A percentile compares a stretch with the other conserved stretches of the same genome.
Conservation (phyloP, 1,140 invertebrate species). For the Atopsyche davidsoni region DNA sequence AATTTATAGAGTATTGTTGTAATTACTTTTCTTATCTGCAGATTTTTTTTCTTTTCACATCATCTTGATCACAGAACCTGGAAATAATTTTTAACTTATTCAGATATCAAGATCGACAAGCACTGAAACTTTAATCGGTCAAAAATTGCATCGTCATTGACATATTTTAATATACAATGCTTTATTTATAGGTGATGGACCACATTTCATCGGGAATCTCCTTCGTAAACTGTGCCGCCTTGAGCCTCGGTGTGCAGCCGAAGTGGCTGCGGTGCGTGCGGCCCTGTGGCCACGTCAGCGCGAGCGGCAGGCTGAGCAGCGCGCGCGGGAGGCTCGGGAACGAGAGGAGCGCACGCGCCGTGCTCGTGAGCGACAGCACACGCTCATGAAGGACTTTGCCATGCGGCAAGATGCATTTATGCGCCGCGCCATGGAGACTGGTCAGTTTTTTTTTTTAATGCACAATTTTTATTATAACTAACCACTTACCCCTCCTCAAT, state of each 20-base stretch:
- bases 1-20: too few species aligned
- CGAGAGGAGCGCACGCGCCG: conserved; percentile 73
- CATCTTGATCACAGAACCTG: too few species aligned
- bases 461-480: conserved; percentile 1
- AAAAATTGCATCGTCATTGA: too few species aligned
- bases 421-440: conserved; percentile 72
- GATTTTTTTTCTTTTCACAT: too few species aligned
- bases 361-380: conserved; percentile 83
- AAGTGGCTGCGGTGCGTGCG: conserved; percentile 61
- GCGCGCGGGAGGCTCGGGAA: conserved; percentile 65
- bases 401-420: conserved; percentile 88
- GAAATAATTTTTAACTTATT: too few species aligned
- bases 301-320: conserved; percentile 68
- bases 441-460: conserved; percentile 32
- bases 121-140: too few species aligned
- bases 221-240: conserved; percentile 64
- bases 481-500: background rate
- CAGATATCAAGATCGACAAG: too few species aligned
- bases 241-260: conserved; percentile 62
- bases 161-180: background rate
- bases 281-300: conserved; percentile 72
- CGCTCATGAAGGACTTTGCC: conserved; percentile 89
- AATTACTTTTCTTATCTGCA: too few species aligned
- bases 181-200: conserved; percentile 63
- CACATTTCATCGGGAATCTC: conserved; percentile 76